phyloP scores from a whole-genome alignment of 2,797 vertebrate species.

The Rhabdophis nuchalis region DNA sequence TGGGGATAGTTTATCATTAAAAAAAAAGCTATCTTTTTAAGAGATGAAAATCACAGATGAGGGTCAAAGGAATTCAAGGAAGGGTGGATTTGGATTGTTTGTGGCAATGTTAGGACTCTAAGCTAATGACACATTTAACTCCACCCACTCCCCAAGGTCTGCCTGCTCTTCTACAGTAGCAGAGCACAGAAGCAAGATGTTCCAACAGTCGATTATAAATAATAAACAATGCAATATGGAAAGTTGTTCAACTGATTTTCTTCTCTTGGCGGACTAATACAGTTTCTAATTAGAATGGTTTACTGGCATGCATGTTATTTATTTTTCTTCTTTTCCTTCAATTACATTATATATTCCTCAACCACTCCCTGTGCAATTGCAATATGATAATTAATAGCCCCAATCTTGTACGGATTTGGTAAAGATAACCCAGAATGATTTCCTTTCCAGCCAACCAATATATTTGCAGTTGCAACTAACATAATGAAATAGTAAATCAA shows the following conservation, averaged over 20 bases:
- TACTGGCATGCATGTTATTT: neutral
- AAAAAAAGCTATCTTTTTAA: neutral
- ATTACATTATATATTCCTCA: constrained; percentile 34
- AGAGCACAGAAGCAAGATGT: neutral
- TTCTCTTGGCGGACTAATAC: neutral
- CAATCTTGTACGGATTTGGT: constrained; percentile 4
- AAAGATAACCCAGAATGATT: neutral
- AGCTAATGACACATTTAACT: neutral
- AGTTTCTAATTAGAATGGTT: constrained; percentile 18
- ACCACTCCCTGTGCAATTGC: neutral
- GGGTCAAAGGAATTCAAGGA: neutral
- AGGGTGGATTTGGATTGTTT: neutral
- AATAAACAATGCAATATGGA: constrained; percentile 12
- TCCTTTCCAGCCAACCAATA: constrained; percentile 24
- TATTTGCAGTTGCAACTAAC: constrained; percentile 14
- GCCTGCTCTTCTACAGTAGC: neutral
- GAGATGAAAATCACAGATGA: neutral
- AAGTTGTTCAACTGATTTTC: constrained; percentile 31
- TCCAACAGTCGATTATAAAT: constrained; percentile 9
- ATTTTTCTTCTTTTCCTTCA: constrained; percentile 3
- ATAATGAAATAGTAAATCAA: constrained; percentile 32
- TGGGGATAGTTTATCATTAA: neutral
- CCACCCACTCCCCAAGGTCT: neutral
- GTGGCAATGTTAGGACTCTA: neutral
- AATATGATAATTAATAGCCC: neutral